These are phyloP conservation scores for Discoglossus pictus DNA, from an alignment of 2,797 vertebrate species.

Conservation along the genomic window DNA sequence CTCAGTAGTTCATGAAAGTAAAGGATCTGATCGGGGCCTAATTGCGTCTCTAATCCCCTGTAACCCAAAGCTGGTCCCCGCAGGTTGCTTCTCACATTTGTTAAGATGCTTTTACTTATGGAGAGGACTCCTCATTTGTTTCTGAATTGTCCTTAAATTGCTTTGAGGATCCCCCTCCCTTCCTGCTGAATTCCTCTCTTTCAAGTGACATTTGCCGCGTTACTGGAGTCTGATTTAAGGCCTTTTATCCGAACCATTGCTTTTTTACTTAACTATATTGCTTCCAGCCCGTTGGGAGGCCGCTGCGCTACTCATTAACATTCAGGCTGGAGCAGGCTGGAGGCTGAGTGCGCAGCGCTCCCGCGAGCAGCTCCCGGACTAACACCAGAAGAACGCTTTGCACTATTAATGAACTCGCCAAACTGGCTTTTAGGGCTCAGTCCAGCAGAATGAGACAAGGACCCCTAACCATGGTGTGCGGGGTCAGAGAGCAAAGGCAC, in stretches of 20 bases:
- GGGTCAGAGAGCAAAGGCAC: background rate
- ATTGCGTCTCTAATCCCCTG: conserved; percentile 47
- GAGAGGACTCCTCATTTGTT: conserved; percentile 48
- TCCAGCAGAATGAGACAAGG: conserved; percentile 14
- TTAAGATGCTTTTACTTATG: conserved; percentile 56
- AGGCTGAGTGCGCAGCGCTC: conserved; percentile 46
- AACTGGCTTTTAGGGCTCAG: conserved; percentile 22
- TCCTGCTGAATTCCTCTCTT: conserved; percentile 55
- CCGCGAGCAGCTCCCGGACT: conserved; percentile 43
- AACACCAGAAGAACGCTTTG: conserved; percentile 46
- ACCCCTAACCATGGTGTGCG: background rate
- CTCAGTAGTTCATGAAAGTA: no score
- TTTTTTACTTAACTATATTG: conserved; percentile 64
- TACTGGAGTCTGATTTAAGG: conserved; percentile 61
- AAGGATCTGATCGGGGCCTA: no score
- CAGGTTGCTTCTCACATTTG: conserved; percentile 58
- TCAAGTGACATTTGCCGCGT: conserved; percentile 63
- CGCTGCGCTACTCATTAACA: conserved; percentile 54
- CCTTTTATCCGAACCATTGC: conserved; percentile 64
- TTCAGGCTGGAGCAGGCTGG: conserved; percentile 51
- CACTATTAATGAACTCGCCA: conserved; percentile 50
- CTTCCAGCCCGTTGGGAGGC: conserved; percentile 60
- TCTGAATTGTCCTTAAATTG: conserved; percentile 59
- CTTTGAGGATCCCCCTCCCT: conserved; percentile 17
- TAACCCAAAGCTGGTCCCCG: conserved; percentile 54